Percentiles rank a stretch among this genome's conserved stretches.
Conservation (phyloP, 2,888 invertebrate species). For the Syrista parreyssii region DNA sequence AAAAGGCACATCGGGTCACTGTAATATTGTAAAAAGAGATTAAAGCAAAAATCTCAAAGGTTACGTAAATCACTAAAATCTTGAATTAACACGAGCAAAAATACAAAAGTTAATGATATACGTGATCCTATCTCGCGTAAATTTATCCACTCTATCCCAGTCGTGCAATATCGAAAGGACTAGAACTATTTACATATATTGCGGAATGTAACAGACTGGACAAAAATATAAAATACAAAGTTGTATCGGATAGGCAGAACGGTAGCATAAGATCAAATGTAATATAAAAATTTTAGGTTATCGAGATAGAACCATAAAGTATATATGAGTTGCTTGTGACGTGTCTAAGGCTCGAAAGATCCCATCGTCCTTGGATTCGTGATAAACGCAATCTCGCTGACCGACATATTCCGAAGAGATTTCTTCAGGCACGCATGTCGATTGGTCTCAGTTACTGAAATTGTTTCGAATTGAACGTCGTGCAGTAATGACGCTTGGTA, state of each 20-base stretch:
- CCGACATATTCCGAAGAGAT: neutral
- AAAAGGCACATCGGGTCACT: no score
- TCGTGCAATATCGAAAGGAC: neutral
- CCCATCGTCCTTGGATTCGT: neutral
- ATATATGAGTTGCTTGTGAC: neutral
- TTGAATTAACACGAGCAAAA: no score
- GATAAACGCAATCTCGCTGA: neutral
- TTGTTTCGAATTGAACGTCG: neutral
- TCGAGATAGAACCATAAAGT: neutral
- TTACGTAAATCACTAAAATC: no score
- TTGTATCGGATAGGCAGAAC: neutral
- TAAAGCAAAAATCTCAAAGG: no score
- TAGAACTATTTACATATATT: neutral
- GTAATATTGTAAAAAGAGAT: no score
- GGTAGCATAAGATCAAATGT: neutral
- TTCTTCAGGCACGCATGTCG: neutral
- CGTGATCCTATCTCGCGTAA: no score
- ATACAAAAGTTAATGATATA: no score
- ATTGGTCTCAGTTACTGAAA: neutral
- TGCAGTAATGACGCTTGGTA: neutral
- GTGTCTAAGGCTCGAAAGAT: neutral
- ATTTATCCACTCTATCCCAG: no score
- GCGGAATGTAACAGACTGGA: neutral
- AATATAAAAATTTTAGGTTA: neutral
- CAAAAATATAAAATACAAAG: neutral